Percentiles rank a stretch among this genome's conserved stretches.
These are phyloP conservation scores for Leucania comma DNA, from an alignment of 2,888 invertebrate genomes.

Conservation along the genomic window DNA sequence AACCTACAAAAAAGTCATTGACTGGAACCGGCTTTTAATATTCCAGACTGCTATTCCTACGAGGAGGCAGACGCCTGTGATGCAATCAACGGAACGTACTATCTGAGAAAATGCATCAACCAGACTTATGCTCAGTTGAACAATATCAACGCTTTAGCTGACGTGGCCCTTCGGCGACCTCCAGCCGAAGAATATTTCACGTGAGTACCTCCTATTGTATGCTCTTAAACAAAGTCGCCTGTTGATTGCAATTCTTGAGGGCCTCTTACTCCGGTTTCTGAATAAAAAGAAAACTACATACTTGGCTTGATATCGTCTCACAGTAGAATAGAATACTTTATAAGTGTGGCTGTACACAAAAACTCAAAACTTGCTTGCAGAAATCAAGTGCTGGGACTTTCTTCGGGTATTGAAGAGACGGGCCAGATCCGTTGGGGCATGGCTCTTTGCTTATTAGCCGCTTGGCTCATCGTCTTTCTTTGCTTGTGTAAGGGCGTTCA, in stretches of 20 bases:
- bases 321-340: conserved; percentile 11
- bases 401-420: conserved; percentile 94
- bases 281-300: conserved; percentile 7
- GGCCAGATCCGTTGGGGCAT: conserved; percentile 93
- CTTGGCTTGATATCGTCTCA: background rate
- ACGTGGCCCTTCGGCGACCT: conserved; percentile 90
- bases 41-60: conserved; percentile 93
- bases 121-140: conserved; percentile 88
- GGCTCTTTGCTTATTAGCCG: conserved; percentile 93
- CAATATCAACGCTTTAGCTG: conserved; percentile 90
- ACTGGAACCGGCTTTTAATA: background rate
- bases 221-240: conserved; percentile 8
- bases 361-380: conserved; percentile 75
- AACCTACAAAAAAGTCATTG: too few relatives aligned
- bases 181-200: conserved; percentile 94
- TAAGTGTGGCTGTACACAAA: background rate
- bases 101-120: conserved; percentile 91
- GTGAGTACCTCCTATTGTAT: conserved; percentile 81
- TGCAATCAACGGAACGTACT: conserved; percentile 92
- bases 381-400: conserved; percentile 92
- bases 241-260: conserved; percentile 3
- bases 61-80: conserved; percentile 92
- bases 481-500: conserved; percentile 95
- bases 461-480: conserved; percentile 95
- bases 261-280: background rate